phyloP scores from a whole-genome alignment of 2,113 vertebrate species.

The Antechinus stuartii region DNA sequence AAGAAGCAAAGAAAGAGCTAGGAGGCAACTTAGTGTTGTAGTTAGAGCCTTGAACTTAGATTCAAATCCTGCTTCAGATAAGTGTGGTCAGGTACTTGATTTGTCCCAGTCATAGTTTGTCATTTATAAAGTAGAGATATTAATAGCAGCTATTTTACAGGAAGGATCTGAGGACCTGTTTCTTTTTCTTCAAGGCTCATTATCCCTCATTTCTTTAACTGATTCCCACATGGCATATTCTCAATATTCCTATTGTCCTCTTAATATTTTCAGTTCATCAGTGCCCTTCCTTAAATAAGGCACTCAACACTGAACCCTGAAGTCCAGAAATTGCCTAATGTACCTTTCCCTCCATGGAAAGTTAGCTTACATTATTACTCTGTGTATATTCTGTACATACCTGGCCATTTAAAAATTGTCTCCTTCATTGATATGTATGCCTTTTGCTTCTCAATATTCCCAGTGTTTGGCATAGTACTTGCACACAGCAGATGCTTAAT shows the following conservation, averaged over 20 bases:
- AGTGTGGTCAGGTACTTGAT: background rate
- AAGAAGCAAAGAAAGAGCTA: background rate
- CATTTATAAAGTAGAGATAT: background rate
- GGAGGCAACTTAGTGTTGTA: background rate
- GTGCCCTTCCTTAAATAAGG: background rate
- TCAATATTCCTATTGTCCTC: background rate
- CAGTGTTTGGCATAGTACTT: too few relatives aligned
- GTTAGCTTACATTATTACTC: background rate
- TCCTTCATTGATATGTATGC: background rate
- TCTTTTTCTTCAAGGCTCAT: background rate
- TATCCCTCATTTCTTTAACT: background rate
- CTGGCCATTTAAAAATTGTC: background rate
- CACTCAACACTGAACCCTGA: background rate
- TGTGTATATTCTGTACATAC: background rate
- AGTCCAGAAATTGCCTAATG: background rate
- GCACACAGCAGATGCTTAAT: background rate
- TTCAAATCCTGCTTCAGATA: background rate
- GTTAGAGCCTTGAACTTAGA: background rate
- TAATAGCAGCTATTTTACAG: background rate
- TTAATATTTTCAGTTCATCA: background rate
- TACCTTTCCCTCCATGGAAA: background rate
- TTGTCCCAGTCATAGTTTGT: background rate
- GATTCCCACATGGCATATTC: background rate
- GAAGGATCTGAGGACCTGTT: background rate
- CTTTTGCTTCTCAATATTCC: background rate